Base-by-base conservation (phyloP, 2,888 invertebrate genomes). In the Hirtodrosophila cameraria region DNA sequence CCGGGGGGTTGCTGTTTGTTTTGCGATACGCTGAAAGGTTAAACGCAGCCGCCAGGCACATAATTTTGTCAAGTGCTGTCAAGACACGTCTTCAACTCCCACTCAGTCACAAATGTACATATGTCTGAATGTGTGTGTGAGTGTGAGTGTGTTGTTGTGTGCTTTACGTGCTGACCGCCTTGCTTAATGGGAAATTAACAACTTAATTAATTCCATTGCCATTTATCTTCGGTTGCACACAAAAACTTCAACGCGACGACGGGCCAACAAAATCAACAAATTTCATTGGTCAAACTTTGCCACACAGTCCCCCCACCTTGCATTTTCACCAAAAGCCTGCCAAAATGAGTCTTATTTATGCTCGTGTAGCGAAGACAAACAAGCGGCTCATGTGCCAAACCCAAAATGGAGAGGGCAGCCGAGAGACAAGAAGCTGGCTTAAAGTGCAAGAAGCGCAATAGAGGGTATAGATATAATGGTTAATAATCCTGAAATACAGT, bases 181-280 rank as follows among this genome's bases (percentile, higher is more conserved):
- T 84, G 87, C 75, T 77, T 89, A 89, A 89, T 89, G 89, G 88
- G 88, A 88, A 89, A 90, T 90, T 89, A 89, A 90, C 90, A 89
- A 89, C 90, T 90, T 89, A 90, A 89, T 89, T 89, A 89, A 90
- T 90, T 88, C 83, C 84, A 81, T 84, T 86, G 89, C 88, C 89
- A 89, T 89, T 89, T 88, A 89, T 89, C 88, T 89, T 89, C 79
- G 59, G 62, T 52, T 64, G 33, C 68, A 65, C 50, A 50, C 31
- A 62, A 41, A 69, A 86, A 75, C 68, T 84, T 72, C 74, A 68
- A 64, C 64, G 48, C 60, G 28, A 11, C 60, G 28, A 11, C 48
- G 13, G 6, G 27, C 65, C 59, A 80, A 59, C 60, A 65, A 87
- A 83, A 80, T 86, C 87, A 75, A 86, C 86, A 79, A 87, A 81